A percentile compares a stretch with the other conserved stretches of the same genome.
Evolutionary conservation across 2,113 vertebrate species (phyloP).

Genomic region (Scomber colias): DNA sequence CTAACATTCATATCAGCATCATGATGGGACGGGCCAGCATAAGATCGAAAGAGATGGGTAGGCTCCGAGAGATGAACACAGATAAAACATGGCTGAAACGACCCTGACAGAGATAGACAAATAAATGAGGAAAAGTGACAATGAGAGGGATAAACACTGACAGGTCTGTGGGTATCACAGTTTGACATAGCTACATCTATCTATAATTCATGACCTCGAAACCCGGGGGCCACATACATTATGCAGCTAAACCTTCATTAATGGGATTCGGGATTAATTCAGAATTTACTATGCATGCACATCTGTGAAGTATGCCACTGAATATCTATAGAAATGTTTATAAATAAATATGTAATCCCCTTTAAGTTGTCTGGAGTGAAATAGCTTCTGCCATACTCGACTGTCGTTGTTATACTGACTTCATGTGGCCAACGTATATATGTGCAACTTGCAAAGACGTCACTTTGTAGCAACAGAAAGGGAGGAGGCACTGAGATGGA

Average conservation of each 20-base stretch:
- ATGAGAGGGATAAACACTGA: conserved; percentile 28
- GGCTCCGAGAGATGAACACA: conserved; percentile 6
- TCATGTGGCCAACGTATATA: conserved; percentile 34
- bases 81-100: conserved; percentile 11
- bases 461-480: conserved; percentile 6
- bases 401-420: conserved; percentile 29
- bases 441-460: conserved; percentile 15
- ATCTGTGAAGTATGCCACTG: conserved; percentile 2
- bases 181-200: conserved; percentile 63
- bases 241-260: conserved; percentile 58
- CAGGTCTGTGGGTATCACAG: conserved; percentile 60
- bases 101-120: conserved; percentile 29
- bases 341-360: conserved; percentile 7
- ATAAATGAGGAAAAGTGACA: conserved; percentile 43
- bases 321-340: conserved; percentile 29
- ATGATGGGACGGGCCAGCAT: background rate
- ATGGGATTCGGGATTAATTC: conserved; percentile 39
- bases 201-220: conserved; percentile 69
- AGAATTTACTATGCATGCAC: conserved; percentile 22
- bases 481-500: background rate
- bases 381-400: background rate
- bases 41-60: conserved; percentile 27
- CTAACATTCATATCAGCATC: conserved; percentile 35
- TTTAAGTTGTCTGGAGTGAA: background rate
- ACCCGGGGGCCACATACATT: conserved; percentile 54